phyloP scores from a whole-genome alignment of 2,113 vertebrate genomes.

The Nipponia nippon region DNA sequence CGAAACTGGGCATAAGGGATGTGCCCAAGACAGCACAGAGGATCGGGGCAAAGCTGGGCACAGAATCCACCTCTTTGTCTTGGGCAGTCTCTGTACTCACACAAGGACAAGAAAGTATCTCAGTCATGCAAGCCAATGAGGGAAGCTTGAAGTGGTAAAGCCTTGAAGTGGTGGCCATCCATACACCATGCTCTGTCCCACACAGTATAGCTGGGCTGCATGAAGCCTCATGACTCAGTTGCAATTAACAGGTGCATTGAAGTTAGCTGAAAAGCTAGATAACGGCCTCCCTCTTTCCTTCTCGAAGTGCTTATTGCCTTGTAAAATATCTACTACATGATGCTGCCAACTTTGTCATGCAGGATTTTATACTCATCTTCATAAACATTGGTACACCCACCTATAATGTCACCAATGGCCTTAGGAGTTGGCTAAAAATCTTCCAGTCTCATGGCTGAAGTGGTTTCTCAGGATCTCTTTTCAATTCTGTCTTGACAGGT shows the following conservation, averaged over 20 bases:
- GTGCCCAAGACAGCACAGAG: fast-evolving
- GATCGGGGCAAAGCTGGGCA: not conserved
- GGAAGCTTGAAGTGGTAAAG: not conserved
- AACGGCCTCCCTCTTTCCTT: not conserved
- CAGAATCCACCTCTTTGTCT: not conserved
- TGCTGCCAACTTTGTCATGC: not conserved
- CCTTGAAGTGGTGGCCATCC: not conserved
- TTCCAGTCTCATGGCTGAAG: not conserved
- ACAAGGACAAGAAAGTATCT: not conserved
- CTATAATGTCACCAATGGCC: not conserved
- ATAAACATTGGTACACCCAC: not conserved
- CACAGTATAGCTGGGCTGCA: not conserved
- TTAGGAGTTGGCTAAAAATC: not conserved
- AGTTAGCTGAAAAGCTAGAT: not conserved
- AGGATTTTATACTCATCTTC: not conserved
- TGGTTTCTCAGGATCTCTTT: not conserved
- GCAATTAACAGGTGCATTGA: not conserved
- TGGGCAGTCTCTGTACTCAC: not conserved
- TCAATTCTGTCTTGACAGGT: not conserved
- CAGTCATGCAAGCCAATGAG: not conserved
- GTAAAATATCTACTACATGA: not conserved
- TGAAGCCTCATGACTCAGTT: fast-evolving
- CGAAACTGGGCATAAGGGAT: not conserved
- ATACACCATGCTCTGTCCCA: not conserved
- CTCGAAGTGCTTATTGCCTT: not conserved